phyloP scores from a whole-genome alignment of 2,113 vertebrate genomes.

The Chlamydotis undulata region DNA sequence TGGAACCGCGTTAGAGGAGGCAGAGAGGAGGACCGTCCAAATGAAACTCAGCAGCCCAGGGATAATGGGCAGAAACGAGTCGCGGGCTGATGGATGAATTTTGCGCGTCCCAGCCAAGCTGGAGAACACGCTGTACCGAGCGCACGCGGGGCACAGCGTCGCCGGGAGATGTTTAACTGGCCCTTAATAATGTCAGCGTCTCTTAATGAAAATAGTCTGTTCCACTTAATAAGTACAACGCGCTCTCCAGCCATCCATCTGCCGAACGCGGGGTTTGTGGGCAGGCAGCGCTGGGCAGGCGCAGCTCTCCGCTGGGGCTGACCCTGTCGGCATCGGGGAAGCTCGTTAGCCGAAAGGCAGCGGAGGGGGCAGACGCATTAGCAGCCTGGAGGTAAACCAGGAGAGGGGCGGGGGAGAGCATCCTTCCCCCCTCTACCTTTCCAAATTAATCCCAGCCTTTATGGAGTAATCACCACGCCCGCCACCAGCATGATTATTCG shows the following conservation, averaged over 20 bases:
- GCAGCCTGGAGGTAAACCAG: not conserved
- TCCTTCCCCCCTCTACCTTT: not conserved
- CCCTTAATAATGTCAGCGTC: not conserved
- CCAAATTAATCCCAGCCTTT: not conserved
- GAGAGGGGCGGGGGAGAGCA: not conserved
- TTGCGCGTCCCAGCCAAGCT: not conserved
- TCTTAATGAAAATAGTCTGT: slow-evolving; percentile 15
- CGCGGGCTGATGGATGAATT: not conserved
- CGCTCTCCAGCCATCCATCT: not conserved
- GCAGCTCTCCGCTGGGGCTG: not conserved
- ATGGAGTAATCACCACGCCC: not conserved
- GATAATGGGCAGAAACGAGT: not conserved
- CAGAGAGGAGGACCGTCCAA: not conserved
- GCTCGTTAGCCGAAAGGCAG: not conserved
- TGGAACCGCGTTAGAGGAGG: not conserved
- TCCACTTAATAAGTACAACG: not conserved
- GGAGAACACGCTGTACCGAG: not conserved
- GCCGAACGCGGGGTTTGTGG: rapidly evolving
- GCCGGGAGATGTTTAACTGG: not conserved
- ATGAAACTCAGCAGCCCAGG: not conserved
- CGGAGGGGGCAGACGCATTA: not conserved
- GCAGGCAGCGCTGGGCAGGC: not conserved
- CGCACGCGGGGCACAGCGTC: not conserved
- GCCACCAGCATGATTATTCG: rapidly evolving
- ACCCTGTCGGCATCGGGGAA: not conserved